Base-by-base conservation (phyloP, 2,888 invertebrate species). In the Oscheius sp. region DNA sequence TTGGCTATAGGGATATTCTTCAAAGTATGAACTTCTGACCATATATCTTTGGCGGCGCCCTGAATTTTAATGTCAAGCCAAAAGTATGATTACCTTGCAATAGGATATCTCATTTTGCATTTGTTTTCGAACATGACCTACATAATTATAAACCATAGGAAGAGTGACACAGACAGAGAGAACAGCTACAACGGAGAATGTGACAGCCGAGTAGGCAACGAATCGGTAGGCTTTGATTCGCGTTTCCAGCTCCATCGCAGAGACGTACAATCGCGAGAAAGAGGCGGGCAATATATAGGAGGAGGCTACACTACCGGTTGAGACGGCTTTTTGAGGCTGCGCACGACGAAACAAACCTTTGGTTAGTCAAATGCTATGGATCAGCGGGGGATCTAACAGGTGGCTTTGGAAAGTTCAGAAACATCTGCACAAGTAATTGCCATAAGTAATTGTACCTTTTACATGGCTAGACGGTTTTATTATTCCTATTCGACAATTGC, bases 91-190 rank as follows among this genome's bases (percentile, higher is more conserved):
- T 24, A 75, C 81, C 70, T 83, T 83, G 78, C 84, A 84, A 75
- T 80, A 84, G 63, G 68, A 72, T 71, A 84, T 79, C 68, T 84
- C 84, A 57, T 74, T 80, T 70, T 84, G 83, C 82, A 84, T 84
- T 51, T 77, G 72, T 9, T 75, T 69, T 64, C 81, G 79, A 30
- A 84, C 84, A 50, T 82, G 78, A 59, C 80, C 79, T 32, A 84
- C 84, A 71, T 84, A 84, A 77, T 83, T 83, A 81, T 83, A 84
- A 22, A 83, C 84, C 84, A 83, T 83, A 6, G 84, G 84, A 33
- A 84, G 75, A 14, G 84, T 82, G 26, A 76, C 74, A 49, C 76
- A 76, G 30, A 74, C 74, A 36, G 73, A 68, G 22, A 77, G 67
- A 57, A 77, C 77, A 57, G 77, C 77, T 28, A 77, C 77, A 36